Evolutionary conservation across 1,140 invertebrate species (phyloP), one percentile per base, ranked within the genome.

Genomic region (Pteromalus puparum): DNA sequence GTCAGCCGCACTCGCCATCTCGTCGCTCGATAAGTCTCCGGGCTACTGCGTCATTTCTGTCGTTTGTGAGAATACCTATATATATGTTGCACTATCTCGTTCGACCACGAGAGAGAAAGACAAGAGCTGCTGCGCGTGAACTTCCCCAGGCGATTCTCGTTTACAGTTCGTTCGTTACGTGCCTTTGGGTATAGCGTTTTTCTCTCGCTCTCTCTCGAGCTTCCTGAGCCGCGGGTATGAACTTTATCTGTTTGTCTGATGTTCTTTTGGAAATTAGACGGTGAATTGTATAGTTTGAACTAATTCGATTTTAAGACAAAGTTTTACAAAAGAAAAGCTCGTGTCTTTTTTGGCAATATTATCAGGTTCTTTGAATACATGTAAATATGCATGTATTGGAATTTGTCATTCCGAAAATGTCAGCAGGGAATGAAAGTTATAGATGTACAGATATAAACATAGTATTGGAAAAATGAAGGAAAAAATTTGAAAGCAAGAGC

Each of bases 121-220:
- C 18, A 53, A 18, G 9, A 74, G 21, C 5, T n/a, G 18, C 73
- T 21, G 38, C 6, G 38, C 73, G 53, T 21, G 53, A 61, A 61
- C 21, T 61, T 61, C 53, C 53, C 53, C 53, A 61, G 73, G 38
- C n/a, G 13, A 38, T 75, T 75, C 38, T 75, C 34, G 73, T 75
- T 75, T 75, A 75, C 73, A 75, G 73, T 38, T 24, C 38, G 18
- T 75, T n/a, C 30, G n/a, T 42, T 75, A 38, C 73, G 73, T 75
- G 73, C 73, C 26, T 34, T 13, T 75, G 18, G 15, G 1, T n/a
- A n/a, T n/a, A 18, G 21, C 21, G 21, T 61, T n/a, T 61, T n/a
- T n/a, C 30, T 34, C 0, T 34, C 3, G 3, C 30, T 34, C 30
- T 34, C 30, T 21, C 53, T 21, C 53, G 53, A 61, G 53, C 21